phyloP scores from a whole-genome alignment of 2,113 vertebrate species.

The Hydropotes inermis region DNA sequence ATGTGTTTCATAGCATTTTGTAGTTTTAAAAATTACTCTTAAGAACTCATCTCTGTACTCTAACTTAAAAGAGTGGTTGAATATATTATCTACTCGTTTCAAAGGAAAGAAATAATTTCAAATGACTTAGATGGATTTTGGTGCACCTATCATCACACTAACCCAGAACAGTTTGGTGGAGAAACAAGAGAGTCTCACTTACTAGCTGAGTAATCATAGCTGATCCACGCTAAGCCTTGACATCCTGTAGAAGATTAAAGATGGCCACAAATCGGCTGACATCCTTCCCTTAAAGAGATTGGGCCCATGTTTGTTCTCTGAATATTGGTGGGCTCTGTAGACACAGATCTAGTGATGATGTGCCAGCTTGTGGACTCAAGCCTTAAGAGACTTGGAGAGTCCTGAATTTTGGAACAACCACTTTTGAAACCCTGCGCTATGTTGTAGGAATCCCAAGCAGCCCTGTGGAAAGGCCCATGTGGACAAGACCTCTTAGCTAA shows the following conservation, averaged over 20 bases:
- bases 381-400: not conserved
- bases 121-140: not conserved
- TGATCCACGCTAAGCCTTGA: not conserved
- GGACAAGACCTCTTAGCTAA: not conserved
- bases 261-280: not conserved
- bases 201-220: not conserved
- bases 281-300: not conserved
- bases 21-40: not conserved
- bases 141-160: not conserved
- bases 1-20: not conserved
- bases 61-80: not conserved
- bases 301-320: not conserved
- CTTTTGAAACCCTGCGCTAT: not conserved
- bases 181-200: not conserved
- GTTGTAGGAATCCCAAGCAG: not conserved
- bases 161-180: not conserved
- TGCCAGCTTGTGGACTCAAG: not conserved
- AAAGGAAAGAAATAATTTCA: not conserved
- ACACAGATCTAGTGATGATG: not conserved
- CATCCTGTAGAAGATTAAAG: not conserved
- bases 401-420: not conserved
- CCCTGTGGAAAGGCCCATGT: not conserved
- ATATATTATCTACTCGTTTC: not conserved
- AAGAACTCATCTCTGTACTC: not conserved
- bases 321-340: not conserved